Evolutionary conservation across 2,888 invertebrate genomes (phyloP), one percentile per base, ranked within the genome.

Genomic region (Augochlorella aurata): DNA sequence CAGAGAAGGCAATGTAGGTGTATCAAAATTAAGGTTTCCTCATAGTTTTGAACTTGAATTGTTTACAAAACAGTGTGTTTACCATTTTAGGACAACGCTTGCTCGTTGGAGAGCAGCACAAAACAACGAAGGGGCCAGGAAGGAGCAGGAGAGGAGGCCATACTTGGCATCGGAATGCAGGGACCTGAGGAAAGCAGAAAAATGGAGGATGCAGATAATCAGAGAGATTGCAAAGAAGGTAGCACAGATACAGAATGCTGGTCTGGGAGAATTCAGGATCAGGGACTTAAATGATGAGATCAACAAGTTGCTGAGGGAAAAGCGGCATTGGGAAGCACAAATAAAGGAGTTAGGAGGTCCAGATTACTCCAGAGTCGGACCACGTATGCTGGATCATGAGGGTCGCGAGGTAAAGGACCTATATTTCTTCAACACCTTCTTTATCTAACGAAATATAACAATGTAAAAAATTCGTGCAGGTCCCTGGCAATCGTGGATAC

Each of bases 281-380:
- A 95, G 99, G 21, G 99, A 99, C 93, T 94, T 99, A 38, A 99
- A 99, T 93, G 99, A 99, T 94, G 99, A 99, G 94, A 99, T 99
- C 88, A 99, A 99, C 94, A 99, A 99, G 94, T 93, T 99, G 85
- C 95, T 99, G 81, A 95, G 99, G 68, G 98, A 99, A 92, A 99
- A 99, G 92, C 96, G 98, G 0, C 99, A 99, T 92, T 99, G 99
- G 99, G 99, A 99, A 93, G 97, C 97, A 74, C 97, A 99, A 93
- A 99, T 99, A 87, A 97, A 97, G 88, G 97, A 98, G 81, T 94
- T 99, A 0, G 99, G 99, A 0, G 99, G 99, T 0, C 98, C 98
- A 0, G 99, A 99, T 94, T 98, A 98, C 92, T 96, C 97, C 72
- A 96, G 97, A 87, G 97, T 97, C 88, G 98, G 99, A 0, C 98